These are phyloP conservation scores for Laspeyria flexula DNA, from an alignment of 2,888 invertebrate genomes.

Conservation along the genomic window DNA sequence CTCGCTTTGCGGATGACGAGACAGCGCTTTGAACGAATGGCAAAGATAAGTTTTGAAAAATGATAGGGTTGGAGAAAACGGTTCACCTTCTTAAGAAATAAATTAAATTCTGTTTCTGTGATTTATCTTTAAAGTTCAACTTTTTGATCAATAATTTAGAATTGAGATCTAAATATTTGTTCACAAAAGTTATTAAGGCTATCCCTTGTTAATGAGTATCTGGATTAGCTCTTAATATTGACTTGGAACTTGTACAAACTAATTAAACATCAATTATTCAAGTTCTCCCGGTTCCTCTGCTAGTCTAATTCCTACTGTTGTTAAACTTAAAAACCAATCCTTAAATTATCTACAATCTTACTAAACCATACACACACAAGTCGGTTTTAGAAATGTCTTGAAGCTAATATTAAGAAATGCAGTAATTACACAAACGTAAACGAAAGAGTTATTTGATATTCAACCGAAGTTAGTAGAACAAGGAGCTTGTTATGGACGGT, in stretches of 20 bases:
- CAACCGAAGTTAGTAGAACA: conserved; percentile 52
- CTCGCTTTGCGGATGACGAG: conserved; percentile 35
- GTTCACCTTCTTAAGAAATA: conserved; percentile 10
- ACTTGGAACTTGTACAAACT: not conserved
- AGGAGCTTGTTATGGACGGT: conserved; percentile 48
- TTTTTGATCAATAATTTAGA: conserved; percentile 1
- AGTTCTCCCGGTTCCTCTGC: conserved; percentile 1
- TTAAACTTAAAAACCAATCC: not conserved
- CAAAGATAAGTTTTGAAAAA: conserved; percentile 38
- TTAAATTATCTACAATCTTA: too few species aligned
- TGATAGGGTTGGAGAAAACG: conserved; percentile 11
- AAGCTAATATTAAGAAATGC: too few species aligned
- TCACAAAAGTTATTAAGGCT: not conserved
- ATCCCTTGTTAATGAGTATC: conserved; percentile 15
- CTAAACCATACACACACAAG: too few species aligned
- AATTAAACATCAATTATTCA: conserved; percentile 17
- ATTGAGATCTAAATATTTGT: conserved; percentile 11
- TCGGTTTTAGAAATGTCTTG: too few species aligned
- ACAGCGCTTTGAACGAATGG: conserved; percentile 20
- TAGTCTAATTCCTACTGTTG: conserved; percentile 22
- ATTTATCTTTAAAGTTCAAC: not conserved
- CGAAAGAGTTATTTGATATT: conserved; percentile 45
- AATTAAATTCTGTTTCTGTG: conserved; percentile 20
- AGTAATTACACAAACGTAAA: conserved; percentile 24
- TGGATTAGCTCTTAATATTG: conserved; percentile 2